These are phyloP conservation scores for Euura lappo DNA, from an alignment of 1,140 invertebrate species.

Conservation along the genomic window DNA sequence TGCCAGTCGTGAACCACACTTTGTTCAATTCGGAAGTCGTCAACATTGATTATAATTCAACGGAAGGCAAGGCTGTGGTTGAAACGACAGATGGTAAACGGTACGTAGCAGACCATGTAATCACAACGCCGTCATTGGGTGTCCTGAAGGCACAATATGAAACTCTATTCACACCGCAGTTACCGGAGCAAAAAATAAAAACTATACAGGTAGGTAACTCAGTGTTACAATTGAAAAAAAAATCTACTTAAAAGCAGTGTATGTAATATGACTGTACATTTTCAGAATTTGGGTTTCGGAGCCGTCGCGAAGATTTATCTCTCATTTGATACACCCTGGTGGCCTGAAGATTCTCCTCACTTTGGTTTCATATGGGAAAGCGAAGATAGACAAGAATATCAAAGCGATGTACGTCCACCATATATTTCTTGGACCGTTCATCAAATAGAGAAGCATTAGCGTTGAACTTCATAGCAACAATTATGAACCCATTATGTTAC, in stretches of 20 bases:
- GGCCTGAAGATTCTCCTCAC: slow-evolving; percentile 57
- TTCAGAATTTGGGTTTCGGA: slow-evolving; percentile 69
- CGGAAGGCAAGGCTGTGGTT: slow-evolving; percentile 39
- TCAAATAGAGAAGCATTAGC: background rate
- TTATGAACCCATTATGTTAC: background rate
- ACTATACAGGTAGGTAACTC: slow-evolving; percentile 40
- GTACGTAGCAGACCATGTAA: slow-evolving; percentile 52
- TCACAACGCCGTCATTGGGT: slow-evolving; percentile 59
- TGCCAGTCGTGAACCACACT: slow-evolving; percentile 45
- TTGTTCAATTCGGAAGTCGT: slow-evolving; percentile 47
- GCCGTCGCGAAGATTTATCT: slow-evolving; percentile 80
- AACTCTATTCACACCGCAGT: slow-evolving; percentile 52
- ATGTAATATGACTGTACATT: slow-evolving; percentile 1
- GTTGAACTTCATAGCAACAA: background rate
- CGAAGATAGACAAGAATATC: slow-evolving; percentile 50
- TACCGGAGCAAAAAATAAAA: slow-evolving; percentile 45
- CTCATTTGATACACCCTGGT: slow-evolving; percentile 70
- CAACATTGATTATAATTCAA: slow-evolving; percentile 42
- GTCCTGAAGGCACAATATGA: slow-evolving; percentile 54
- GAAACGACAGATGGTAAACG: slow-evolving; percentile 45
- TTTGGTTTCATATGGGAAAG: slow-evolving; percentile 64
- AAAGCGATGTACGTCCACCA: slow-evolving; percentile 31
- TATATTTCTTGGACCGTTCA: too few relatives aligned
- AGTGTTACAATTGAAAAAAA: too few relatives aligned
- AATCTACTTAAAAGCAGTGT: too few relatives aligned